phyloP scores from a whole-genome alignment of 2,888 invertebrate genomes.

The Tillus elongatus region DNA sequence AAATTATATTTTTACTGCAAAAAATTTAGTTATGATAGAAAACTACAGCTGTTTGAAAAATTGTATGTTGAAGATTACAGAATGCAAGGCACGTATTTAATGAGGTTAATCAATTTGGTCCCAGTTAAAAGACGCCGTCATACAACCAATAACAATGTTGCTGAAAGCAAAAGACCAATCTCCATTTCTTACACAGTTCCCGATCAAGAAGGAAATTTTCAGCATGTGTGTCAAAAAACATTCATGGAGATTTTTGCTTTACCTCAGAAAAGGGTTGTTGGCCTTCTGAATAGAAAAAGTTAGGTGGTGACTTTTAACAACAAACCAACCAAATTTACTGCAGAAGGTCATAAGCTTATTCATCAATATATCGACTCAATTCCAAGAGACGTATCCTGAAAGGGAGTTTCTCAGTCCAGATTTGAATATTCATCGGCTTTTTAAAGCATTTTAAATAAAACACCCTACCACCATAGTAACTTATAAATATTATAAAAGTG shows the following conservation, averaged over 20 bases:
- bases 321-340: conserved; percentile 2
- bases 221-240: conserved; percentile 2
- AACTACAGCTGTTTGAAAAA: not conserved
- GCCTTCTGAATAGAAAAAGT: no score
- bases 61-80: not conserved
- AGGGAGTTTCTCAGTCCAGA: conserved; percentile 2
- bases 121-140: conserved; percentile 2
- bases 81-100: conserved; percentile 3
- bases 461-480: conserved; percentile 1
- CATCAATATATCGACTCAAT: not conserved
- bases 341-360: not conserved
- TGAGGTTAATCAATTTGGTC: conserved; percentile 2
- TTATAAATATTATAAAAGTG: conserved; percentile 3
- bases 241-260: not conserved
- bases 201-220: not conserved
- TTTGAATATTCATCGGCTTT: conserved; percentile 3
- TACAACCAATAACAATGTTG: not conserved
- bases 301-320: not conserved
- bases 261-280: conserved; percentile 3
- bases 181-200: conserved; percentile 2
- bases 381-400: conserved; percentile 2
- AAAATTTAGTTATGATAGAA: conserved; percentile 1
- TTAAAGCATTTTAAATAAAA: conserved; percentile 1
- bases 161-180: conserved; percentile 1
- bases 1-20: not conserved